Evolutionary conservation across 2,113 vertebrate species (phyloP).

Genomic region (Ctenodactylus gundi): DNA sequence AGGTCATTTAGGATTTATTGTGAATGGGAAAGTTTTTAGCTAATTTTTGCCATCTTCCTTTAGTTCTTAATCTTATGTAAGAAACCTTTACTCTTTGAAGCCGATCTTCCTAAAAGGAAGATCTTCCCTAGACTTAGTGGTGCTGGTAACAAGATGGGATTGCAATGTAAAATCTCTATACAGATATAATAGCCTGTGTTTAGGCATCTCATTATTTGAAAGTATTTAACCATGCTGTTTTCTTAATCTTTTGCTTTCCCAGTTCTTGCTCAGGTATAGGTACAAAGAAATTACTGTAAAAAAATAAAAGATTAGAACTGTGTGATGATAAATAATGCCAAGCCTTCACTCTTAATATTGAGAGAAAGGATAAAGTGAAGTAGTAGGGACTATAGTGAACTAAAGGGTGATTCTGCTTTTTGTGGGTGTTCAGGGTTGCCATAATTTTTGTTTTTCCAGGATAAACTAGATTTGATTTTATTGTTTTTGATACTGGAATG

Average conservation of each 20-base stretch:
- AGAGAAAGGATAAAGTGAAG: not conserved
- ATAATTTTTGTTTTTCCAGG: not conserved
- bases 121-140: not conserved
- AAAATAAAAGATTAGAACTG: not conserved
- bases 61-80: not conserved
- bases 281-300: not conserved
- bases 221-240: not conserved
- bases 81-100: slow-evolving; percentile 26
- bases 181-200: not conserved
- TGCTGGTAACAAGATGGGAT: not conserved
- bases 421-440: not conserved
- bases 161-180: not conserved
- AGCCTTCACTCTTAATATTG: not conserved
- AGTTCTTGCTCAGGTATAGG: not conserved
- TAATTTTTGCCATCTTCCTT: not conserved
- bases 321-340: not conserved
- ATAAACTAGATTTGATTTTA: not conserved
- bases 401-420: not conserved
- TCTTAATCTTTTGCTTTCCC: slow-evolving; percentile 12
- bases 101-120: not conserved
- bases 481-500: too few species aligned
- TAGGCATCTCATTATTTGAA: not conserved
- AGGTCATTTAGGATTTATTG: not conserved
- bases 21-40: not conserved
- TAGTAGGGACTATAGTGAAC: not conserved